Conservation (phyloP, 1,140 invertebrate species). For the Heliconius melpomene region DNA sequence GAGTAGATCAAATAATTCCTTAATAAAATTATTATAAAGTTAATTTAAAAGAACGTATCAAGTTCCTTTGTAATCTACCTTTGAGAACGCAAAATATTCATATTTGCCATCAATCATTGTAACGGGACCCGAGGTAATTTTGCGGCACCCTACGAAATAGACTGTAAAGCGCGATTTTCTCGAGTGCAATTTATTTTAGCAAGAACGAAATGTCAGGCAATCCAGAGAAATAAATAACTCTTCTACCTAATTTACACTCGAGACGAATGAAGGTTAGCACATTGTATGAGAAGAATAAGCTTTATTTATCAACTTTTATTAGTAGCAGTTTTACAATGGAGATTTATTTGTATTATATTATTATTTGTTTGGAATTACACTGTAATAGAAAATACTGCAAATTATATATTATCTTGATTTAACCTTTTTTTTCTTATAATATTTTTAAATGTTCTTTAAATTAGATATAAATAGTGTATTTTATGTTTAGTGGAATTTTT, state of each 20-base stretch:
- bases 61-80: background rate
- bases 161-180: slow-evolving; percentile 19
- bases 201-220: slow-evolving; percentile 23
- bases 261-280: slow-evolving; percentile 5
- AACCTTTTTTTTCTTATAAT: too few species aligned
- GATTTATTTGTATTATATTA: background rate
- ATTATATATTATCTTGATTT: background rate
- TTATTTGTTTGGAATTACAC: background rate
- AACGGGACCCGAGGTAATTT: background rate
- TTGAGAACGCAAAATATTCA: background rate
- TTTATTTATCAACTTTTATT: slow-evolving; percentile 14
- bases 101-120: background rate
- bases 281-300: slow-evolving; percentile 18
- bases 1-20: background rate
- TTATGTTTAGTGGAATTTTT: too few species aligned
- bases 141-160: background rate
- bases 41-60: background rate
- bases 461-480: too few species aligned
- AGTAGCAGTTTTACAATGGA: background rate
- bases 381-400: background rate
- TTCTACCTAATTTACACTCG: slow-evolving; percentile 20
- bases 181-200: slow-evolving; percentile 23
- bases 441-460: too few species aligned
- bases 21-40: background rate
- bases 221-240: slow-evolving; percentile 22